A percentile compares a stretch with the other conserved stretches of the same genome.
These are phyloP conservation scores for Eulemur macaco DNA, from an alignment of 2,113 vertebrate genomes.

Conservation along the genomic window DNA sequence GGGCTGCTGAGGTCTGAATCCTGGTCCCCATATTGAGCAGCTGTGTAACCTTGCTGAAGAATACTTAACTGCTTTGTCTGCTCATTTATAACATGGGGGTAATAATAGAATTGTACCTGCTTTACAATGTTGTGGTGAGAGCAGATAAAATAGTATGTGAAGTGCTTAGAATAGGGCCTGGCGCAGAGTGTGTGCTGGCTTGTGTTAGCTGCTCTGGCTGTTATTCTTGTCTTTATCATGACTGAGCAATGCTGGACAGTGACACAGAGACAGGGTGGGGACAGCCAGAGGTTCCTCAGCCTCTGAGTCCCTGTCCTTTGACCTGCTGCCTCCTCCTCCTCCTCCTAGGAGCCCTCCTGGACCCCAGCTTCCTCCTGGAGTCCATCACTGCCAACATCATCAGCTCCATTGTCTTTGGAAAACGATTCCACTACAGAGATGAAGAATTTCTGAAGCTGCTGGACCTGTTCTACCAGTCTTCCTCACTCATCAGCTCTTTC, in stretches of 20 bases:
- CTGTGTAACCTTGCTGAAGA: background rate
- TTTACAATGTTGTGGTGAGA: background rate
- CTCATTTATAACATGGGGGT: background rate
- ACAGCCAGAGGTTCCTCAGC: background rate
- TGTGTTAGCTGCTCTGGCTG: too few species aligned
- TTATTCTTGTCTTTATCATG: background rate
- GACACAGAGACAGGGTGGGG: too few species aligned
- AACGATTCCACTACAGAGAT: constrained; percentile 87
- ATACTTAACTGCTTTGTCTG: background rate
- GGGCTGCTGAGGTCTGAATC: background rate
- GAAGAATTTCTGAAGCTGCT: constrained; percentile 82
- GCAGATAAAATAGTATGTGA: background rate
- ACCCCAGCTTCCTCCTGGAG: constrained; percentile 81
- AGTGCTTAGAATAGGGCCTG: background rate
- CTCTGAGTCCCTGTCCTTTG: background rate
- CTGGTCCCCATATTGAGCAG: background rate
- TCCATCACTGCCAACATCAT: constrained; percentile 87
- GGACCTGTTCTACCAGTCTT: background rate
- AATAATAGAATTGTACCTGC: background rate
- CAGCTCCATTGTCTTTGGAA: constrained; percentile 87
- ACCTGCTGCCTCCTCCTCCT: background rate
- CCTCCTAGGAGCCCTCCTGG: constrained; percentile 77
- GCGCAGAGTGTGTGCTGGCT: fast-evolving
- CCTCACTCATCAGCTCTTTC: constrained; percentile 70
- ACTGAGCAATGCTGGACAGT: background rate